Base-by-base conservation (phyloP, 1,140 invertebrate species). In the Chelonus insularis region DNA sequence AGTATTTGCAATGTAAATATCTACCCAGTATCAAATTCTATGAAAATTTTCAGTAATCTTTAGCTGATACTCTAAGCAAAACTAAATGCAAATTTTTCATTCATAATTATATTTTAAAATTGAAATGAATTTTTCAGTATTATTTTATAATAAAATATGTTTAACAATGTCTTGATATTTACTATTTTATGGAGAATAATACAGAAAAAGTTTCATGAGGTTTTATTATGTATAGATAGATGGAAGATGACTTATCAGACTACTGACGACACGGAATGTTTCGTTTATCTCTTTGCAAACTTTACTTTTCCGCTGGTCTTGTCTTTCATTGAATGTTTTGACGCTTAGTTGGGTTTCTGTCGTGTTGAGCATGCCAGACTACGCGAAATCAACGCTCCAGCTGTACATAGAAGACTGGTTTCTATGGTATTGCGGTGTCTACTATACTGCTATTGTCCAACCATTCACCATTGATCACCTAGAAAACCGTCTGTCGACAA, bases 401-500 rank as follows among this genome's bases (percentile, higher is more conserved):
- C 34, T 55, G 52, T 34, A 39, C 34, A 37, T 20, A 43, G 8
- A 7, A 16, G 12, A 14, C 37, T 43, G 14, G 23, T 57, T 41
- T 54, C 56, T n/a, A 39, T 41, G 36, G 37, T 32, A 37, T 37
- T 14, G 11, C 18, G 18, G 9, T 48, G 51, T 55, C 56, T 43
- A 58, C 48, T 21, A 54, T 62, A 41, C 58, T 25, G 58, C 64
- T 55, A 72, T 70, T 72, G 70, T 73, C 63, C 63, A 45, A 23
- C 52, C 34, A 14, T 48, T n/a, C 34, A 52, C 61, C 67, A 64
- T 68, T 58, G 68, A 69, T 60, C 60, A 57, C 47, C 45, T 58
- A 59, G 67, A 72, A 69, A 70, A 68, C 43, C 59, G 47, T 57
- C 37, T 57, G 62, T 39, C 57, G 41, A 12, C 21, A 34, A 43